Conservation (phyloP, 2,888 invertebrate species). For the Leptinotarsa juncta region DNA sequence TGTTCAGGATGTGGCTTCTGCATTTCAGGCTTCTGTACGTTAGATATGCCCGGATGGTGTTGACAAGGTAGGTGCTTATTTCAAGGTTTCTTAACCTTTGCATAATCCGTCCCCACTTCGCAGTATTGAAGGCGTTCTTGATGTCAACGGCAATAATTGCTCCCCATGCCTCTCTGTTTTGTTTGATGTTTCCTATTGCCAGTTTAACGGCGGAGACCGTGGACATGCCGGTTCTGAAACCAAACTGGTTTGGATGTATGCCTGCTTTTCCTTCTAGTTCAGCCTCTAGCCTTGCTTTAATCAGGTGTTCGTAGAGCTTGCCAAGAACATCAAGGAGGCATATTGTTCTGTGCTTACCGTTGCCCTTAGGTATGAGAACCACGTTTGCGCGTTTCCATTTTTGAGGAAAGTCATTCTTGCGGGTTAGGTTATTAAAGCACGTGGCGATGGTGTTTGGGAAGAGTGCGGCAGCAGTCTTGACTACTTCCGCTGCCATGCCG, state of each 20-base stretch:
- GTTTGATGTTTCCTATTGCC: neutral
- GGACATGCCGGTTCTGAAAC: constrained; percentile 23
- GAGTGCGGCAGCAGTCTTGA: neutral
- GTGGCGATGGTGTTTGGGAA: neutral
- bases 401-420: neutral
- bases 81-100: too few relatives aligned
- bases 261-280: constrained; percentile 21
- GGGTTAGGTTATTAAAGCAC: neutral
- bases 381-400: constrained; percentile 6
- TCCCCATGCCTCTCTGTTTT: too few relatives aligned
- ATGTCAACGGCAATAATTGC: too few relatives aligned
- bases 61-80: too few relatives aligned
- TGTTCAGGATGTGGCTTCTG: too few relatives aligned
- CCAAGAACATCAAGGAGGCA: constrained; percentile 21
- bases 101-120: too few relatives aligned
- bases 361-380: constrained; percentile 16
- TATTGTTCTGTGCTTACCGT: constrained; percentile 17
- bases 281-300: constrained; percentile 25
- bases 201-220: constrained; percentile 16
- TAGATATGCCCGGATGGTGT: too few relatives aligned
- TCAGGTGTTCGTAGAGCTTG: constrained; percentile 29
- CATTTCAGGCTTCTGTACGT: too few relatives aligned
- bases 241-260: constrained; percentile 29
- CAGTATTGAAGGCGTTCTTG: too few relatives aligned
- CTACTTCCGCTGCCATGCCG: neutral